Percentiles rank a stretch among this genome's conserved stretches.
Conservation (phyloP, 1,140 invertebrate genomes). For the Eufriesea mexicana region DNA sequence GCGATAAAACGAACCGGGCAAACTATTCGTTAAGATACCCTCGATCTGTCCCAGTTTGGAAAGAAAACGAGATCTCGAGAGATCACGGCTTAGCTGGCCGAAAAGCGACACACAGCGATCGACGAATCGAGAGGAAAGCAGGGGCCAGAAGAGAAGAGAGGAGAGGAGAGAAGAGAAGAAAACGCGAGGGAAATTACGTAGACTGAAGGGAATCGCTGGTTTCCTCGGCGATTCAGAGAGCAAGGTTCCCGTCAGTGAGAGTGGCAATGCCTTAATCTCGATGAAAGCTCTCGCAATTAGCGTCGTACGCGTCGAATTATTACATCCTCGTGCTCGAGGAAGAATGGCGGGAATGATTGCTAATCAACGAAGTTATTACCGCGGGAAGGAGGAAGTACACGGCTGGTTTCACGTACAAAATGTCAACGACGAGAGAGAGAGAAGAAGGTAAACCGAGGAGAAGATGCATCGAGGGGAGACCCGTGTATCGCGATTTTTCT, state of each 20-base stretch:
- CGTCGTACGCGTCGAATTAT: constrained; percentile 56
- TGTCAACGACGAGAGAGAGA: neutral
- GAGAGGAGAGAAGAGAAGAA: neutral
- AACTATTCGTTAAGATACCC: neutral
- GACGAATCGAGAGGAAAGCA: neutral
- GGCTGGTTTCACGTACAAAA: neutral
- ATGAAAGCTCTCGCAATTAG: constrained; percentile 65
- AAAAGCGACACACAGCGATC: neutral
- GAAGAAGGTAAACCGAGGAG: neutral
- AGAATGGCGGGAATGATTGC: constrained; percentile 40
- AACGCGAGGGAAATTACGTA: neutral
- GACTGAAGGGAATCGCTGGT: neutral
- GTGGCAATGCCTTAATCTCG: constrained; percentile 61
- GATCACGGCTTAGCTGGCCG: too few relatives aligned
- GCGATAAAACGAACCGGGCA: neutral
- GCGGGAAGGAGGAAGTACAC: constrained; percentile 21
- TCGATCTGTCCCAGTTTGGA: neutral
- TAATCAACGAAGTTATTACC: constrained; percentile 53
- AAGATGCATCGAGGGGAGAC: neutral
- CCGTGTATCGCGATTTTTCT: neutral
- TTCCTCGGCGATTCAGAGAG: neutral
- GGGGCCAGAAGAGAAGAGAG: neutral
- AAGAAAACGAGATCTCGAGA: neutral
- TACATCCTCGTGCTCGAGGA: constrained; percentile 36
- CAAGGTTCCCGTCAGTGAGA: constrained; percentile 50